phyloP scores from a whole-genome alignment of 2,797 vertebrate genomes.

The Sebastes itinus region DNA sequence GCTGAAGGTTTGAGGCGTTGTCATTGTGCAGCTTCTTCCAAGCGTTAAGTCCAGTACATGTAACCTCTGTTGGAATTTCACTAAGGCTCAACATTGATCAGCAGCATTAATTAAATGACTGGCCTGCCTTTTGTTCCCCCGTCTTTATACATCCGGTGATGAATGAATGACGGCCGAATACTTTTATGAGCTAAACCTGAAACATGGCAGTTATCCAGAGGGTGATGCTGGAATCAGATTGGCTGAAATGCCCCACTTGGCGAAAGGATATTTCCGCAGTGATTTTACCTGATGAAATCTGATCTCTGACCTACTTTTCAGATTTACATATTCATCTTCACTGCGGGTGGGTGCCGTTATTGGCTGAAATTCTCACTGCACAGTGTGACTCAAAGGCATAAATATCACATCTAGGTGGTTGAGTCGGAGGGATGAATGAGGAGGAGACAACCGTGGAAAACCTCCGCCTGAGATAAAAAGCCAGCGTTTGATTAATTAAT shows the following conservation, averaged over 20 bases:
- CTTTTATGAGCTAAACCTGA: conserved; percentile 59
- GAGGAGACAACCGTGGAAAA: conserved; percentile 54
- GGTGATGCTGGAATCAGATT: conserved; percentile 63
- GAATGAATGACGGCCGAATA: conserved; percentile 48
- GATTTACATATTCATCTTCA: conserved; percentile 80
- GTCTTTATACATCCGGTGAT: conserved; percentile 41
- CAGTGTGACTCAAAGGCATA: conserved; percentile 74
- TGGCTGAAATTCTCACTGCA: conserved; percentile 68
- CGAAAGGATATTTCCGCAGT: conserved; percentile 59
- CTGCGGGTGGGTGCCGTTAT: conserved; percentile 72
- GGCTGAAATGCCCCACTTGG: conserved; percentile 57
- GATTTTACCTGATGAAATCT: conserved; percentile 75
- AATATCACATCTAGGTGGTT: conserved; percentile 67
- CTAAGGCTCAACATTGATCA: conserved; percentile 30
- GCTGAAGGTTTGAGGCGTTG: conserved; percentile 18
- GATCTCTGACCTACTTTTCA: conserved; percentile 76
- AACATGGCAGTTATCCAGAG: conserved; percentile 59
- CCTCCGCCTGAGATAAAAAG: conserved; percentile 67
- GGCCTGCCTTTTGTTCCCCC: conserved; percentile 22
- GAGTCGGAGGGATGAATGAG: conserved; percentile 56
- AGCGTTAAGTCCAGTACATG: conserved; percentile 30
- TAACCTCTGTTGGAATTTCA: conserved; percentile 39
- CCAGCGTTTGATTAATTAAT: conserved; percentile 69
- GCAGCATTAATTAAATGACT: conserved; percentile 59
- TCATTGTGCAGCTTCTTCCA: conserved; percentile 17